Base-by-base conservation (phyloP, 2,113 vertebrate species). In the Hylia prasina region DNA sequence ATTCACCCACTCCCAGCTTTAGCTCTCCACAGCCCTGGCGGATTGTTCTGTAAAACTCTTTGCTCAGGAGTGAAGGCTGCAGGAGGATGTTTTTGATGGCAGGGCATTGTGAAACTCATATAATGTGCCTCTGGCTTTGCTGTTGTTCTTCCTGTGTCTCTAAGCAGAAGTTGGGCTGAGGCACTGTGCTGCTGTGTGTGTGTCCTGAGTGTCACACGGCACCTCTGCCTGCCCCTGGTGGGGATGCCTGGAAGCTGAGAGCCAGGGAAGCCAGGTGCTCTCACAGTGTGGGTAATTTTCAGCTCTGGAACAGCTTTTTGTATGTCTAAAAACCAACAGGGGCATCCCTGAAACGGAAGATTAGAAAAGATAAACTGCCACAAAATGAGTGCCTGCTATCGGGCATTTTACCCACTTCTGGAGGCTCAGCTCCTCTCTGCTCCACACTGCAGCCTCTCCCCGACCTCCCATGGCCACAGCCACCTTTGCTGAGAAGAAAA, bases 1-100 rank as follows among this genome's bases (percentile, higher is more conserved):
- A 91, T 90, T 97, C 75, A 35, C 47, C 88, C 70, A 82, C 65
- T 76, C 39, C 31, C 56, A 31, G 7, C 65, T 94, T 80, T 37
- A 65, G 35, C 28, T 94, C 78, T 95, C 84, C 8, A 10, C 56
- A 73, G 44, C 20, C 28, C 39, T 28, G 30, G 76, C 56, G 94
- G 96, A 96, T 56, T 86, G 33, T 69, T 70, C 81, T 77, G 9
- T 90, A 87, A 93, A 93, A 76, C 47, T n/a, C 25, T 72, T 77
- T 89, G 76, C 91, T 80, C 75, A 42, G 78, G 23, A 84, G 70
- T 48, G 93, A 90, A 94, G 86, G 60, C 76, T 89, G 66, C 28
- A 80, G 93, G 75, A 79, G 44, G 54, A 35, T 77, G 44, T 40
- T 78, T 73, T 50, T 86, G 28, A 83, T 22, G 65, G 27, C 57